Evolutionary conservation across 2,888 invertebrate genomes (phyloP).

Genomic region (Perithous albicinctus): DNA sequence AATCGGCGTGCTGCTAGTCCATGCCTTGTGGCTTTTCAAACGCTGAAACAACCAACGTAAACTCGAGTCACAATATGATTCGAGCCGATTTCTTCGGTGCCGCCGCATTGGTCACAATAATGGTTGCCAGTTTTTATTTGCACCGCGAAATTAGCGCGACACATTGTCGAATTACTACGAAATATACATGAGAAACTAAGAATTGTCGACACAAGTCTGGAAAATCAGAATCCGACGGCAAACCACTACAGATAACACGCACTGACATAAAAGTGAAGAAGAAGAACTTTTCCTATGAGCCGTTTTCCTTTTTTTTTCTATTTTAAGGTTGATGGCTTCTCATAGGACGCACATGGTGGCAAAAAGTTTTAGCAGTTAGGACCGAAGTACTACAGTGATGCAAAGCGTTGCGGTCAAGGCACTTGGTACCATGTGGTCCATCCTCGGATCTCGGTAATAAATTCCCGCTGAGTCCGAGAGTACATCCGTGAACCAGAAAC

Average conservation of each 20-base stretch:
- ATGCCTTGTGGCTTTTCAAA: conserved; percentile 78
- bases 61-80: conserved; percentile 73
- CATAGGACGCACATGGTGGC: neutral
- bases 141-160: conserved; percentile 12
- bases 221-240: conserved; percentile 23
- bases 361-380: conserved; percentile 9
- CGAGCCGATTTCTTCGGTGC: conserved; percentile 47
- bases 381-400: conserved; percentile 5
- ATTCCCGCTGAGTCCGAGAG: conserved; percentile 10
- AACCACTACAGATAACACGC: neutral
- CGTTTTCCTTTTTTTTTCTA: neutral
- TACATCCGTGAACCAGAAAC: neutral
- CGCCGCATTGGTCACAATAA: conserved; percentile 48
- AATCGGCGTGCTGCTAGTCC: conserved; percentile 77
- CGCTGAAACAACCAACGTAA: conserved; percentile 81
- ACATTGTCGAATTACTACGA: conserved; percentile 41
- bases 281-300: conserved; percentile 1
- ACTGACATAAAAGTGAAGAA: conserved; percentile 9
- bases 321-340: neutral
- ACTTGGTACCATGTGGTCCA: conserved; percentile 44
- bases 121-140: conserved; percentile 1
- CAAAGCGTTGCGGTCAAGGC: conserved; percentile 3
- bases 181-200: neutral
- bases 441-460: conserved; percentile 30
- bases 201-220: neutral